Base-by-base conservation (phyloP, 1,140 invertebrate species). In the Drusus annulatus region DNA sequence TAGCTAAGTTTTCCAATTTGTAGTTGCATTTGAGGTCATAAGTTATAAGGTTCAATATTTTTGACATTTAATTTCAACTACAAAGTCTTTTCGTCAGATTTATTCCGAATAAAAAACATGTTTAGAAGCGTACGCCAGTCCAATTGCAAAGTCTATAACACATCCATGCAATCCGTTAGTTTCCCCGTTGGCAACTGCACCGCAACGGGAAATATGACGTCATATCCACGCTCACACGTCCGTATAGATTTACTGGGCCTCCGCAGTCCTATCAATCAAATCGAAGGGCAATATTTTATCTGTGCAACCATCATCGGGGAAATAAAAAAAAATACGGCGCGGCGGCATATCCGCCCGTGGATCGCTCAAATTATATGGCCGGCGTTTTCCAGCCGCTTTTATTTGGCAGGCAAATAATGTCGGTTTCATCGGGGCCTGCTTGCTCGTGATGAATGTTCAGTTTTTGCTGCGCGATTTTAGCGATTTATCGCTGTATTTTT, bases 261-360 rank as follows among this genome's bases (percentile, higher is more conserved):
- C 78, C 68, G 56, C 65, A 69, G 60, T 60, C 68, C 81, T 31
- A 83, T 83, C 79, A 80, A 83, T 83, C 81, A 80, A 69, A 74
- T 76, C 77, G 79, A 83, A 76, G 52, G 81, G 60, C 76, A 75
- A 75, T 83, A 78, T 80, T 80, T 82, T 80, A 82, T 75, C 68
- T 50, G 73, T 21, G 31, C 80, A 58, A 45, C 62, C 77, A 62
- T 79, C 78, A 62, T 73, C 54, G 54, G 23, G 51, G 58, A 31
- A 73, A 79, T 73, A n/a, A 25, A 28, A 77, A 60, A 45, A 77
- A 21, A 63, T 19, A 74, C 36, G 45, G 19, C 36, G 19, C 8
- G 65, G 28, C 16, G 28, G 65, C 25, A 68, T 63, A 45, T 68
- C 25, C 63, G 31, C 63, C 65, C 3, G 65, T 19, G 36, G 16